phyloP scores from a whole-genome alignment of 2,888 invertebrate genomes.

The Hetaerina titia region DNA sequence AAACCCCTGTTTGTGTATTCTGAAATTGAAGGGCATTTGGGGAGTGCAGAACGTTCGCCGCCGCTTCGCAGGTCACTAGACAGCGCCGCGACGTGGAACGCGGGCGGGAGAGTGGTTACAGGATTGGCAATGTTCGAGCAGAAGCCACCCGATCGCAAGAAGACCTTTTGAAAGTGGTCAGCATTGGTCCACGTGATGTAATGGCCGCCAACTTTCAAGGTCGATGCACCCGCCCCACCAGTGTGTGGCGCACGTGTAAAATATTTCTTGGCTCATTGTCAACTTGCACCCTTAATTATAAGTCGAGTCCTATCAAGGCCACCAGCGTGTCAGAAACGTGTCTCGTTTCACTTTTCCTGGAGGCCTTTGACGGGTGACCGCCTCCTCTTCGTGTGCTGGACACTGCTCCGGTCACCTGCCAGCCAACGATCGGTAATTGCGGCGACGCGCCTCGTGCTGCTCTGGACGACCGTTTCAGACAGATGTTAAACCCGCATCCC shows the following conservation, averaged over 20 bases:
- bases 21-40: too few species aligned
- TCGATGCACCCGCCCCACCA: background rate
- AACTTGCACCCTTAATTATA: constrained; percentile 30
- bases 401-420: background rate
- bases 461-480: background rate
- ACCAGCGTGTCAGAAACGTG: constrained; percentile 6
- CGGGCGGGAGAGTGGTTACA: too few species aligned
- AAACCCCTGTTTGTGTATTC: too few species aligned
- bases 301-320: constrained; percentile 12
- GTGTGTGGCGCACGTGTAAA: background rate
- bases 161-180: too few species aligned
- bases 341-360: constrained; percentile 4
- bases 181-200: background rate
- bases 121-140: too few species aligned
- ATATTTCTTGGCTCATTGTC: constrained; percentile 5
- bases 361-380: background rate
- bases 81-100: too few species aligned
- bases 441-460: background rate
- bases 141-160: too few species aligned
- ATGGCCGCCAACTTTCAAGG: constrained; percentile 8
- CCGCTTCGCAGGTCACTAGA: too few species aligned
- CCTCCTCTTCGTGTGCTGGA: background rate
- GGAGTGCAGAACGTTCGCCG: too few species aligned
- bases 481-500: too few species aligned
- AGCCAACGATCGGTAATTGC: background rate